Base-by-base conservation (phyloP, 2,888 invertebrate genomes). In the Nipponacmea schrenckii region DNA sequence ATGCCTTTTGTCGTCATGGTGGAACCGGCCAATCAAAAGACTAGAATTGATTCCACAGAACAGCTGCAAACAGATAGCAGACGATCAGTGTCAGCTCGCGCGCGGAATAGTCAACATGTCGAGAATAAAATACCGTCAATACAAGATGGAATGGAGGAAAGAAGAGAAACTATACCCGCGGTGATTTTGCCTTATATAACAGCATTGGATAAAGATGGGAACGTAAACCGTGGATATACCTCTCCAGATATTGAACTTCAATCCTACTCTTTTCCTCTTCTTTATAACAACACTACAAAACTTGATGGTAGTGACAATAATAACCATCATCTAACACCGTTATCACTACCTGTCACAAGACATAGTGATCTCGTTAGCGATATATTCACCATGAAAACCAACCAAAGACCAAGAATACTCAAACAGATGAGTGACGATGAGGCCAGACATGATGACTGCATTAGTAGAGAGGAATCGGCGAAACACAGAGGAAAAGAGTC, bases 221-320 rank as follows among this genome's bases (percentile, higher is more conserved):
- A 82, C 39, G 80, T 85, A 74, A 86, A 85, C 76, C 77, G 81
- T 71, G 85, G 83, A 14, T 87, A 87, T 77, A 85, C 85, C 44
- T 86, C 86, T 24, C 85, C 85, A 31, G 86, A 86, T 74, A 85
- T 86, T 72, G 85, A 86, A 76, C 77, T 86, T 66, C 81, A 84
- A 62, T 83, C 77, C 74, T 85, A 81, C 74, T 78, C 77, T 70
- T 72, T 77, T 70, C 70, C 69, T 24, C 69, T 70, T 63, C 75
- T 75, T 45, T 69, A 56, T 24, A 62, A 62, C 62, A 67, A 66
- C 39, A 48, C 26, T 39, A 44, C 71, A 62, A 12, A 62, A 46
- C n/a, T 39, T 66, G 14, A 31, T 45, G 62, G 46, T 24, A 15
- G 12, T 62, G 62, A 24, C 67, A 66, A 14, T 48, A 39, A 31